Conservation (phyloP, 2,888 invertebrate genomes). For the Caenorhabditis japonica region DNA sequence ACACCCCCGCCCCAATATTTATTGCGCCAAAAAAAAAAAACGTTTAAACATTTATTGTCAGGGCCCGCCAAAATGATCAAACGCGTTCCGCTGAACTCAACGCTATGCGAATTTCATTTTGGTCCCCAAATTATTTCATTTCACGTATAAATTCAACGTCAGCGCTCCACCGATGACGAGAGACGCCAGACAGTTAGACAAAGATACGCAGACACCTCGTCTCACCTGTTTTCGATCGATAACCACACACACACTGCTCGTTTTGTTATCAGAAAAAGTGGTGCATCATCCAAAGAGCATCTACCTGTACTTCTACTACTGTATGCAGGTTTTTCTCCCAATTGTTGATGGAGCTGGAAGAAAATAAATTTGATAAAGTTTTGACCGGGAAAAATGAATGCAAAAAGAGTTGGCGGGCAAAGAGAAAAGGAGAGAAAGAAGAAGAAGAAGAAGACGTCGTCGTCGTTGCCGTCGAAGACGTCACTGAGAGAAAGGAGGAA, state of each 20-base stretch:
- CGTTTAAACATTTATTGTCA: neutral
- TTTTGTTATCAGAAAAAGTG: conserved; percentile 22
- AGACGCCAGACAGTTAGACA: too few species aligned
- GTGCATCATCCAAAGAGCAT: conserved; percentile 20
- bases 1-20: too few species aligned
- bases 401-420: conserved; percentile 34
- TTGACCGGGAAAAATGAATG: conserved; percentile 27
- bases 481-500: neutral
- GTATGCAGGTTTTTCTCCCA: conserved; percentile 47
- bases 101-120: too few species aligned
- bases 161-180: too few species aligned
- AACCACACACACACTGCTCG: neutral
- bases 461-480: conserved; percentile 8
- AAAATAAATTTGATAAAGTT: conserved; percentile 27
- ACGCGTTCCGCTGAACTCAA: too few species aligned
- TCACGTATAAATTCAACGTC: too few species aligned
- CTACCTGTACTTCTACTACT: conserved; percentile 43
- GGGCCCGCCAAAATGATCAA: too few species aligned
- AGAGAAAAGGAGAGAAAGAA: conserved; percentile 1
- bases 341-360: conserved; percentile 45
- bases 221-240: conserved; percentile 1
- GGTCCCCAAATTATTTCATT: too few species aligned
- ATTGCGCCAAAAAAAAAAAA: too few species aligned
- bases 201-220: too few species aligned
- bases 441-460: neutral